These are phyloP conservation scores for Pimpla rufipes DNA, from an alignment of 2,888 invertebrate species.

Conservation along the genomic window DNA sequence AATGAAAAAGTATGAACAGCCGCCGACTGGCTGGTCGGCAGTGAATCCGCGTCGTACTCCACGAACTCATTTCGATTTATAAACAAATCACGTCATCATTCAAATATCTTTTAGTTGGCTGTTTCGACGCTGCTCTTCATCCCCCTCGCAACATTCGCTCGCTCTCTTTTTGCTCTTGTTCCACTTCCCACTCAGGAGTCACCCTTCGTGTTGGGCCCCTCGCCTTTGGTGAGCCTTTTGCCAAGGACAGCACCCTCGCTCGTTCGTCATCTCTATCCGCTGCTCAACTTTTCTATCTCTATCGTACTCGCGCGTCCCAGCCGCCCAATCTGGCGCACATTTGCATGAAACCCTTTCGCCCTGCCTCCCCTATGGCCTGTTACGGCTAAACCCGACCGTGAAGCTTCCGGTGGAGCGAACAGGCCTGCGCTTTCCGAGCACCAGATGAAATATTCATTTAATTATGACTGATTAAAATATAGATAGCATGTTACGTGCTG, in stretches of 20 bases:
- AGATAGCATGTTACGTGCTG: slow-evolving; percentile 81
- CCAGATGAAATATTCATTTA: slow-evolving; percentile 83
- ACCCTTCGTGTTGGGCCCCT: slow-evolving; percentile 42
- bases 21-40: background rate
- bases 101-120: slow-evolving; percentile 62
- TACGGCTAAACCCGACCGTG: slow-evolving; percentile 60
- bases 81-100: slow-evolving; percentile 74
- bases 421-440: slow-evolving; percentile 67
- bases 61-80: slow-evolving; percentile 71
- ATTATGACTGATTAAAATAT: slow-evolving; percentile 83
- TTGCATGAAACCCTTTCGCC: slow-evolving; percentile 80
- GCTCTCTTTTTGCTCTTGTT: slow-evolving; percentile 27
- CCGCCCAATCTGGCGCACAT: slow-evolving; percentile 79
- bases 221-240: slow-evolving; percentile 49
- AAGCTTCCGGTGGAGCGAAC: slow-evolving; percentile 34
- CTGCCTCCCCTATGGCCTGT: slow-evolving; percentile 49
- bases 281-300: slow-evolving; percentile 40
- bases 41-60: slow-evolving; percentile 27
- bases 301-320: slow-evolving; percentile 50
- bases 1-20: background rate
- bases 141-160: slow-evolving; percentile 33
- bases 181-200: slow-evolving; percentile 42
- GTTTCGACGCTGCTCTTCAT: slow-evolving; percentile 30
- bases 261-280: slow-evolving; percentile 59
- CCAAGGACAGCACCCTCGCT: slow-evolving; percentile 62